Base-by-base conservation (phyloP, 1,140 invertebrate genomes). In the Drosophila bocqueti region DNA sequence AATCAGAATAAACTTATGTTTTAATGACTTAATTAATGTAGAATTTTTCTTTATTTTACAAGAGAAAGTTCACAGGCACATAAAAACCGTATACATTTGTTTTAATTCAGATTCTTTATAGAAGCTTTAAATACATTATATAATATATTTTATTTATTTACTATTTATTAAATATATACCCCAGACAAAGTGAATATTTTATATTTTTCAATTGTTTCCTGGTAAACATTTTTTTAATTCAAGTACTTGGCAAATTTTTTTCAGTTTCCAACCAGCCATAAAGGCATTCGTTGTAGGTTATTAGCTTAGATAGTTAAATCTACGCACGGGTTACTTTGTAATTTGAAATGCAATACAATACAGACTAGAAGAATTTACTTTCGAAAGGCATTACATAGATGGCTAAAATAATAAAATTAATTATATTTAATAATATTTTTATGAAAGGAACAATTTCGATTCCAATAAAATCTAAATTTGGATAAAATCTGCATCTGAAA, bases 231-330 rank as follows among this genome's bases (percentile, higher is more conserved):
- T 49, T 15, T 34, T 16, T 47, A 21, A 18, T 18, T 54, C 2
- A 15, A 4, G 21, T 5, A 36, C 6, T 34, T 21, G 7, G 0
- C 6, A 9, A 34, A 21, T 55, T 55, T 55, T 36, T 55, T 55
- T 55, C 52, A 55, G 52, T 55, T 55, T 55, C 1, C 13, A 36
- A 10, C 13, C 18, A 55, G 13, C 0, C 52, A 54, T 36, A 21
- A 36, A 54, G 31, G 18, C 52, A 55, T 55, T 38, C 15, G 34
- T 38, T 55, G 13, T 54, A 54, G 52, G 34, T 55, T 55, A 38
- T 55, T 38, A 36, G 29, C 52, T 55, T 36, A 8, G 18, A 15
- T 54, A 55, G 31, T 38, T 36, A 55, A 38, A 55, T 21, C 18
- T 38, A 55, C 31, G 52, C 52, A 55, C 34, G 15, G 29, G 18